Percentiles rank a stretch among this genome's conserved stretches.
Conservation (phyloP, 2,113 vertebrate species). For the Burhinus oedicnemus region DNA sequence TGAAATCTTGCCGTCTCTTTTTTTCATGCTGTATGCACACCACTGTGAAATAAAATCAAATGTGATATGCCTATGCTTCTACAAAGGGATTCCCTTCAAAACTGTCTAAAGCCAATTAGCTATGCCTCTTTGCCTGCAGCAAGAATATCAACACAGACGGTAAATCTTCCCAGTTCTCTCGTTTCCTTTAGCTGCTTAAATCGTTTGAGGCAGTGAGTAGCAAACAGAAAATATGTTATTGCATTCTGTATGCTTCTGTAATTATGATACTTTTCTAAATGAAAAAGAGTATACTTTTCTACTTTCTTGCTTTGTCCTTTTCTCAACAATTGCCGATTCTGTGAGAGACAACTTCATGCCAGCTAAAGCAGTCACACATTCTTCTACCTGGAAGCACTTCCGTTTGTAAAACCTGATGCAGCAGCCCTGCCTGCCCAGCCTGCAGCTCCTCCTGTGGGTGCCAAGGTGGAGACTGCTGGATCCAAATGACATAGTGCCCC, state of each 20-base stretch:
- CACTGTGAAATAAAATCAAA: background rate
- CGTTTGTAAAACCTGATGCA: background rate
- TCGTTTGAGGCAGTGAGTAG: background rate
- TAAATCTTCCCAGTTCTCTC: background rate
- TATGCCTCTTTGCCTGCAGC: background rate
- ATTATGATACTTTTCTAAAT: background rate
- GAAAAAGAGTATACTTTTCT: background rate
- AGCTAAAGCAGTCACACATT: background rate
- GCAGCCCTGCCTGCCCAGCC: background rate
- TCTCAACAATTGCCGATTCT: background rate
- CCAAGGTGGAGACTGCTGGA: background rate
- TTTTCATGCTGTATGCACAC: background rate
- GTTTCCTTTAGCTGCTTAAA: constrained; percentile 21
- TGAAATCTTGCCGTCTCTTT: background rate
- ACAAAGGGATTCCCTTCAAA: background rate
- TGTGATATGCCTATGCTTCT: background rate
- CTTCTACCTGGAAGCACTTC: background rate
- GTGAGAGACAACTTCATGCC: background rate
- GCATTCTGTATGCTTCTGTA: background rate
- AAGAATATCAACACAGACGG: background rate
- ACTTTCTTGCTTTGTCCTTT: background rate
- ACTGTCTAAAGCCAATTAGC: background rate
- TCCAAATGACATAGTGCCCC: accelerated
- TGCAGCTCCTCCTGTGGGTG: background rate
- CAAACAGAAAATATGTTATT: background rate